Conservation (phyloP, 1,140 invertebrate species). For the Mya arenaria region DNA sequence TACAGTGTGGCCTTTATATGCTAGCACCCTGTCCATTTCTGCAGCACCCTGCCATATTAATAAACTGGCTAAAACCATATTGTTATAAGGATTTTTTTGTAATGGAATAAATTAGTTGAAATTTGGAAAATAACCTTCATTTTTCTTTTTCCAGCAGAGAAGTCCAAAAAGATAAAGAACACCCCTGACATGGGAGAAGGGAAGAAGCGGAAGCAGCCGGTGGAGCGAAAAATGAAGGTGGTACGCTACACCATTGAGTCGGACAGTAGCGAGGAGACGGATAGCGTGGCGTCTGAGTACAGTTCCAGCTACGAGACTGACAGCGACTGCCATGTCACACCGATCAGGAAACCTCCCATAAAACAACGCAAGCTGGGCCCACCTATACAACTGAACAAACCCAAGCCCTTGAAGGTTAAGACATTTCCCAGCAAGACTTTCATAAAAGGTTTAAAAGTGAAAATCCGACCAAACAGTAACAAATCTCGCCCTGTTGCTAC, state of each 20-base stretch:
- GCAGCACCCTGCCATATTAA: no score
- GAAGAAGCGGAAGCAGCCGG: slow-evolving; percentile 11
- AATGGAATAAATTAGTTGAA: no score
- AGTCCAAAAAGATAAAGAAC: slow-evolving; percentile 14
- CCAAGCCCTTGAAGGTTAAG: slow-evolving; percentile 13
- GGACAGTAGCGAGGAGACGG: slow-evolving; percentile 45
- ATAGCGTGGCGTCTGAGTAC: slow-evolving; percentile 33
- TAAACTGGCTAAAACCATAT: no score
- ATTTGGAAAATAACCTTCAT: no score
- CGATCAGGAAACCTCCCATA: neutral
- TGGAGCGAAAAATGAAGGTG: slow-evolving; percentile 32
- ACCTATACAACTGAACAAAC: slow-evolving; percentile 8
- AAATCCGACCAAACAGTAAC: slow-evolving; percentile 39
- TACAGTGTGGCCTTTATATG: no score
- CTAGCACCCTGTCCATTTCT: no score
- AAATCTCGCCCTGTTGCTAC: slow-evolving; percentile 17
- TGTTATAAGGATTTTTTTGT: no score
- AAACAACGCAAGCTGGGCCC: slow-evolving; percentile 3
- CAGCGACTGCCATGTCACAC: neutral
- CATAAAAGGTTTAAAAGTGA: slow-evolving; percentile 69
- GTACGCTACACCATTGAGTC: slow-evolving; percentile 33
- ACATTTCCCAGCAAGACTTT: slow-evolving; percentile 37
- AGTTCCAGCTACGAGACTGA: slow-evolving; percentile 25
- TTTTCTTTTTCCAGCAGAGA: no score
- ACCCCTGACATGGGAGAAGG: neutral